Conservation (phyloP, 2,888 invertebrate genomes). For the Drosophila neoperkinsi region DNA sequence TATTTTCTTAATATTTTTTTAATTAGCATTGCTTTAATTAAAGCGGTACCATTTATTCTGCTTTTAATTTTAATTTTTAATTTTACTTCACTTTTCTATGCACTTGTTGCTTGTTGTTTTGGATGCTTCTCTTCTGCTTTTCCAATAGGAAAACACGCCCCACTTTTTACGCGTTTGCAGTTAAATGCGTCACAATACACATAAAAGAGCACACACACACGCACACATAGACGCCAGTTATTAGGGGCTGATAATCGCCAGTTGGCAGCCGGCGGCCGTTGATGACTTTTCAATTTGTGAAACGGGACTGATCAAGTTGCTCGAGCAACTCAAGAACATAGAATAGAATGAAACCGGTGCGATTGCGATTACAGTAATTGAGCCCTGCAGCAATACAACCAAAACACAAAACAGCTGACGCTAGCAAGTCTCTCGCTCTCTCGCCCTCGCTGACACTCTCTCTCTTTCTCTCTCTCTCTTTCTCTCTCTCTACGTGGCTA, state of each 20-base stretch:
- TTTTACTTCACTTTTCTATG: slow-evolving; percentile 4
- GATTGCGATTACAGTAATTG: slow-evolving; percentile 45
- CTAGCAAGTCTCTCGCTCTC: slow-evolving; percentile 21
- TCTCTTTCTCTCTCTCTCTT: neutral
- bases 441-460: slow-evolving; percentile 18
- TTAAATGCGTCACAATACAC: slow-evolving; percentile 60
- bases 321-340: slow-evolving; percentile 47
- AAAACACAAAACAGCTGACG: slow-evolving; percentile 76
- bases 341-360: slow-evolving; percentile 53
- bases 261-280: slow-evolving; percentile 28
- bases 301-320: slow-evolving; percentile 66
- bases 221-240: slow-evolving; percentile 49
- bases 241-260: slow-evolving; percentile 46
- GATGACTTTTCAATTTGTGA: slow-evolving; percentile 76
- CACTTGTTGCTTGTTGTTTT: slow-evolving; percentile 42
- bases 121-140: slow-evolving; percentile 18
- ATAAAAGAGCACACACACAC: slow-evolving; percentile 29
- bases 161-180: slow-evolving; percentile 54
- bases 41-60: neutral
- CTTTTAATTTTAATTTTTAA: slow-evolving; percentile 18
- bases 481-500: neutral
- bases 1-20: slow-evolving; percentile 43
- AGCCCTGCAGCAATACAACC: slow-evolving; percentile 54
- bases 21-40: slow-evolving; percentile 38
- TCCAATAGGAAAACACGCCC: slow-evolving; percentile 65